Conservation (phyloP, 2,113 vertebrate genomes). For the Corapipo altera region DNA sequence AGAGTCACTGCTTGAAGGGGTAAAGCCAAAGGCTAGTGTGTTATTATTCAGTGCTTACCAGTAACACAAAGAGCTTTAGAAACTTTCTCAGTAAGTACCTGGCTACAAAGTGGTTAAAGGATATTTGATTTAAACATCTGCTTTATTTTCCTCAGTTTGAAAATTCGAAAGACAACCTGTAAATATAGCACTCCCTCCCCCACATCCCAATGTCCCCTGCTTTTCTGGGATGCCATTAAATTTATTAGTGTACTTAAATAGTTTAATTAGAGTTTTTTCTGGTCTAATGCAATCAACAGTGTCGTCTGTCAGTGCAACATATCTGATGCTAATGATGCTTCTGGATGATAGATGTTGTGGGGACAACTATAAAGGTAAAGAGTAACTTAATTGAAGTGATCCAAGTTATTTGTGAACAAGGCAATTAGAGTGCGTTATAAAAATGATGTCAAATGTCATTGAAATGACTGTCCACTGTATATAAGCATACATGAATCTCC, state of each 20-base stretch:
- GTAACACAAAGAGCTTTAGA: background rate
- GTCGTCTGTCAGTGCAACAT: background rate
- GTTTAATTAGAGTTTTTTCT: background rate
- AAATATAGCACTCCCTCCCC: background rate
- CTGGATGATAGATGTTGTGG: background rate
- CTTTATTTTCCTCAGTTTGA: background rate
- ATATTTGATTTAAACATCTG: background rate
- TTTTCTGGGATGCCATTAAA: background rate
- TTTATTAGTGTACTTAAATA: background rate
- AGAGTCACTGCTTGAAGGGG: background rate
- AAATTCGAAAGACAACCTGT: background rate
- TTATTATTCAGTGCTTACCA: background rate
- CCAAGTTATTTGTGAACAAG: background rate
- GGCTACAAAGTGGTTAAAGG: background rate
- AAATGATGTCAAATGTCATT: background rate
- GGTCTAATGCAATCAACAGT: background rate
- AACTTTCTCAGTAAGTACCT: background rate
- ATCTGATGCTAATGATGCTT: background rate
- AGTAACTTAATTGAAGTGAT: background rate
- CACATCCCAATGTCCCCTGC: accelerated
- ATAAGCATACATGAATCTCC: background rate
- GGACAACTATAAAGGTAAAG: background rate
- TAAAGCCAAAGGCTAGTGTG: background rate
- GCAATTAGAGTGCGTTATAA: background rate
- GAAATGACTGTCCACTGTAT: background rate